phyloP scores from a whole-genome alignment of 2,888 invertebrate species.

The Latrodectus elegans region DNA sequence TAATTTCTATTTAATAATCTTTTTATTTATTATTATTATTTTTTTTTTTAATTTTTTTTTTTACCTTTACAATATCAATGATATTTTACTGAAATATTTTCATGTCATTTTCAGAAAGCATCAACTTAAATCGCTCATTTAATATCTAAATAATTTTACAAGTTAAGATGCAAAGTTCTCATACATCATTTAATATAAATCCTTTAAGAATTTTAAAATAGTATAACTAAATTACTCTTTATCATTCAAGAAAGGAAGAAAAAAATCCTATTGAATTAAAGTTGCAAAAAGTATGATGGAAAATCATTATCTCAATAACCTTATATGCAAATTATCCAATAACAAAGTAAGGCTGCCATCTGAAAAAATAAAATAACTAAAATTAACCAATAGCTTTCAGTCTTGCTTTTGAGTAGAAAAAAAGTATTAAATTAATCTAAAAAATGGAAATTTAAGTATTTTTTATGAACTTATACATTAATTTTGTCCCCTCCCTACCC shows the following conservation, averaged over 20 bases:
- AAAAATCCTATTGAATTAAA: background rate
- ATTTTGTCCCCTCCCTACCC: slow-evolving; percentile 12
- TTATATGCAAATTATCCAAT: slow-evolving; percentile 5
- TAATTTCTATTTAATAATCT: too few species aligned
- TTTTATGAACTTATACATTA: slow-evolving; percentile 21
- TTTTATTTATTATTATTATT: too few species aligned
- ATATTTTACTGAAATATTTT: too few species aligned
- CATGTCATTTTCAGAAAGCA: too few species aligned
- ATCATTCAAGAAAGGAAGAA: background rate
- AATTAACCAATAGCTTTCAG: background rate
- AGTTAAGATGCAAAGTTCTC: too few species aligned
- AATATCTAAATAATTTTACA: too few species aligned
- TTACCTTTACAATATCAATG: too few species aligned
- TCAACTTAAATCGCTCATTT: too few species aligned
- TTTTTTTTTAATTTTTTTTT: too few species aligned
- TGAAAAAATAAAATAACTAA: background rate
- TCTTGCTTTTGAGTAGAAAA: background rate
- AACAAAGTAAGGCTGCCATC: background rate
- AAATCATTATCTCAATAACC: background rate
- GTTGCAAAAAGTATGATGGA: background rate
- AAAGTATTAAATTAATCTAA: slow-evolving; percentile 6
- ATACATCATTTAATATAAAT: too few species aligned
- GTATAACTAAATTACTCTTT: too few species aligned
- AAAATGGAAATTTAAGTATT: slow-evolving; percentile 32
- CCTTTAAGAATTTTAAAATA: too few species aligned